phyloP scores from a whole-genome alignment of 1,140 invertebrate species.

The Drosophila lowei region DNA sequence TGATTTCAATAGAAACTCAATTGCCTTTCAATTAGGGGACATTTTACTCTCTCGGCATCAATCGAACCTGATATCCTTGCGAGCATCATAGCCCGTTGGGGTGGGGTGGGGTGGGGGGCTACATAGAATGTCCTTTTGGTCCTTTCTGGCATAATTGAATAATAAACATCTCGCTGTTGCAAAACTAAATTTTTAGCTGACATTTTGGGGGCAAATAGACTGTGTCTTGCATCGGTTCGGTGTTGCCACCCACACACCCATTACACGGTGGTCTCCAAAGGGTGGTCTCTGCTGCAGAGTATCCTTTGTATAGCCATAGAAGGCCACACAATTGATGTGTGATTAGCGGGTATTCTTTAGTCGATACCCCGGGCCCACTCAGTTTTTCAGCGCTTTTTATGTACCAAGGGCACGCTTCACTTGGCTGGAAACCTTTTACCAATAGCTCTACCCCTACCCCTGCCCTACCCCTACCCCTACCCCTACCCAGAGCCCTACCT shows the following conservation, averaged over 20 bases:
- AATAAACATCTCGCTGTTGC: constrained; percentile 45
- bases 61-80: constrained; percentile 3
- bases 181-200: constrained; percentile 56
- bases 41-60: neutral
- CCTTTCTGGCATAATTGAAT: constrained; percentile 59
- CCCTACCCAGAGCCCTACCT: constrained; percentile 18
- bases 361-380: neutral
- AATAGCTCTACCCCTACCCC: constrained; percentile 42
- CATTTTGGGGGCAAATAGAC: constrained; percentile 40
- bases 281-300: neutral
- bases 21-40: too few relatives aligned
- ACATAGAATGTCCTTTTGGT: neutral
- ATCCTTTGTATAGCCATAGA: neutral
- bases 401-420: constrained; percentile 55
- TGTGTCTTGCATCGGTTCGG: constrained; percentile 11
- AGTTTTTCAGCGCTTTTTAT: constrained; percentile 9
- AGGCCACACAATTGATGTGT: neutral
- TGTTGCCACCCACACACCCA: constrained; percentile 23
- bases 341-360: neutral
- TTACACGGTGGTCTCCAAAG: neutral
- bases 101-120: too few relatives aligned
- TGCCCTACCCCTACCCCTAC: too few relatives aligned
- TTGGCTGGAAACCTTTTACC: constrained; percentile 63
- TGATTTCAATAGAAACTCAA: too few relatives aligned
- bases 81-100: neutral